A percentile compares a stretch with the other conserved stretches of the same genome.
Evolutionary conservation across 2,797 vertebrate genomes (phyloP).

Genomic region (Ceyx erithaca): DNA sequence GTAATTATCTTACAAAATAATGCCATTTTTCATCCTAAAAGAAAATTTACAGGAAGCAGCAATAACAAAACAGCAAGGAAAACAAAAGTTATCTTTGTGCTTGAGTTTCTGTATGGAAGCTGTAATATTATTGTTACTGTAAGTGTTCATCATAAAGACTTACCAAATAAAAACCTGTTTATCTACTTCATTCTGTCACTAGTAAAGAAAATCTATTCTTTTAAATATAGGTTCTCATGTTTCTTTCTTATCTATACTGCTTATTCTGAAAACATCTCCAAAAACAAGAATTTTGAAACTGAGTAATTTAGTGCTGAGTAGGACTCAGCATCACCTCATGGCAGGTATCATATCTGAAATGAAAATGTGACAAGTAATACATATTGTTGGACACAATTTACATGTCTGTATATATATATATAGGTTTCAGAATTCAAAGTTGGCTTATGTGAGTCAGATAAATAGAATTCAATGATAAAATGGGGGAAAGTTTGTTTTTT

Average conservation of each 20-base stretch:
- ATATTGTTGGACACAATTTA: background rate
- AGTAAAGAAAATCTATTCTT: background rate
- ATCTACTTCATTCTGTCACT: background rate
- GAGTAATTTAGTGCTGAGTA: background rate
- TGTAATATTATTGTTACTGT: background rate
- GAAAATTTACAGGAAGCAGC: background rate
- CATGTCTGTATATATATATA: background rate
- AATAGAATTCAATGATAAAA: background rate
- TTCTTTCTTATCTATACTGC: background rate
- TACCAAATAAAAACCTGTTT: background rate
- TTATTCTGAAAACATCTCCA: background rate
- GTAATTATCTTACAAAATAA: background rate
- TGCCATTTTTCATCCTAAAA: background rate
- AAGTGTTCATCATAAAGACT: background rate
- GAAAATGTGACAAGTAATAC: background rate
- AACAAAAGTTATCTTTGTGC: background rate
- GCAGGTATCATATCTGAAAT: background rate
- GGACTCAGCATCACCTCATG: background rate
- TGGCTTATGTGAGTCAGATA: background rate
- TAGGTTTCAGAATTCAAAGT: background rate
- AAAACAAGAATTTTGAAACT: slow-evolving; percentile 21
- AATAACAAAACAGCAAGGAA: background rate
- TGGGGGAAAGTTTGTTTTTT: too few species aligned
- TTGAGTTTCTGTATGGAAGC: background rate
- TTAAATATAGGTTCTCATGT: background rate